Conservation (phyloP, 2,113 vertebrate species). For the Nycticorax nycticorax region DNA sequence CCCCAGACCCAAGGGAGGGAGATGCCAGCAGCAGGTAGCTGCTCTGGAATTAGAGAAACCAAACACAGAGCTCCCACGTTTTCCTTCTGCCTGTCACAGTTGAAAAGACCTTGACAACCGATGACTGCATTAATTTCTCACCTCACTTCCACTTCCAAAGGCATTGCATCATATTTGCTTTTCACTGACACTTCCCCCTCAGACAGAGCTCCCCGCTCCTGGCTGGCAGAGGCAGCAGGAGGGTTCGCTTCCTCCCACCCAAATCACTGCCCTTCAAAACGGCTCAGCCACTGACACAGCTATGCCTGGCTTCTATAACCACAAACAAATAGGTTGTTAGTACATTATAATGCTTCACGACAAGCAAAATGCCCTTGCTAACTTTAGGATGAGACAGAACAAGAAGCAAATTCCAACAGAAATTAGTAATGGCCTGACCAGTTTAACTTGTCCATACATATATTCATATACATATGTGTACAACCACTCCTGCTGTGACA, state of each 20-base stretch:
- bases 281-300: neutral
- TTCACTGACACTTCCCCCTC: neutral
- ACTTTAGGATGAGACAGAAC: neutral
- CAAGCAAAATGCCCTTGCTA: neutral
- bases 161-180: neutral
- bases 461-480: neutral
- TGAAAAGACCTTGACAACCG: neutral
- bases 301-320: neutral
- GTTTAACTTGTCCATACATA: neutral
- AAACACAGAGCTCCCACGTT: neutral
- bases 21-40: neutral
- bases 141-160: neutral
- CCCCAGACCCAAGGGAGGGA: neutral
- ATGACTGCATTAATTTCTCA: neutral
- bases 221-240: neutral
- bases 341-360: neutral
- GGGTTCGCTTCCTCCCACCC: neutral
- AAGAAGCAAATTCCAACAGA: neutral
- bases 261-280: neutral
- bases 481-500: neutral
- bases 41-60: neutral
- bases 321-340: neutral
- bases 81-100: neutral
- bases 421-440: conserved; percentile 11
- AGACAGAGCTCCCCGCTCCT: neutral